Evolutionary conservation across 2,888 invertebrate species (phyloP).

Genomic region (Limulus polyphemus): DNA sequence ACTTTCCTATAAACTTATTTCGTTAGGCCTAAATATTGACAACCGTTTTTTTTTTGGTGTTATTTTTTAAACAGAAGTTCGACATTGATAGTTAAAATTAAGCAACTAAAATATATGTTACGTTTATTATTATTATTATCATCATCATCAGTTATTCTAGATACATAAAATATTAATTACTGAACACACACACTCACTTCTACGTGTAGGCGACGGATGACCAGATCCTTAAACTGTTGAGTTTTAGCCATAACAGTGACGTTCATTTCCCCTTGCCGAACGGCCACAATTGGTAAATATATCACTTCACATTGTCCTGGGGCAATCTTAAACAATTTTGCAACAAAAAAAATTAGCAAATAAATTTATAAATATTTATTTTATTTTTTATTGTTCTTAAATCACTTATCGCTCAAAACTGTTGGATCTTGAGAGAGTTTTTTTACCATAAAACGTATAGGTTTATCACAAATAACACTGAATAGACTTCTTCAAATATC

Average conservation of each 20-base stretch:
- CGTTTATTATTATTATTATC: neutral
- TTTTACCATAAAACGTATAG: too few relatives aligned
- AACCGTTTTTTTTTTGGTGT: neutral
- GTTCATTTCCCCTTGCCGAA: constrained; percentile 54
- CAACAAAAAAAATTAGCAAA: too few relatives aligned
- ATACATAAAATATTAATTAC: neutral
- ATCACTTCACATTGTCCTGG: constrained; percentile 49
- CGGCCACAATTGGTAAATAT: constrained; percentile 78
- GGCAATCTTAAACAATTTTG: constrained; percentile 32
- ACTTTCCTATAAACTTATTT: too few relatives aligned
- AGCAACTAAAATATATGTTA: neutral
- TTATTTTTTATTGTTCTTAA: too few relatives aligned
- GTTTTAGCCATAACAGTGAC: constrained; percentile 57
- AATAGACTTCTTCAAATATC: too few relatives aligned
- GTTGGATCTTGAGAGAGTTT: too few relatives aligned
- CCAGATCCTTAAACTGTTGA: constrained; percentile 36
- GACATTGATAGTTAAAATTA: neutral
- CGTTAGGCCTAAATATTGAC: too few relatives aligned
- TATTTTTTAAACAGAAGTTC: neutral
- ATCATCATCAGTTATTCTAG: neutral
- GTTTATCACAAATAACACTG: too few relatives aligned
- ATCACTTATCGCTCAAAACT: too few relatives aligned
- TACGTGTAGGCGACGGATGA: constrained; percentile 41
- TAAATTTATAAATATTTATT: too few relatives aligned
- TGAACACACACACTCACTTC: constrained; percentile 43